These are phyloP conservation scores for Sebastes hubbsi DNA, from an alignment of 2,797 vertebrate genomes.

Conservation along the genomic window DNA sequence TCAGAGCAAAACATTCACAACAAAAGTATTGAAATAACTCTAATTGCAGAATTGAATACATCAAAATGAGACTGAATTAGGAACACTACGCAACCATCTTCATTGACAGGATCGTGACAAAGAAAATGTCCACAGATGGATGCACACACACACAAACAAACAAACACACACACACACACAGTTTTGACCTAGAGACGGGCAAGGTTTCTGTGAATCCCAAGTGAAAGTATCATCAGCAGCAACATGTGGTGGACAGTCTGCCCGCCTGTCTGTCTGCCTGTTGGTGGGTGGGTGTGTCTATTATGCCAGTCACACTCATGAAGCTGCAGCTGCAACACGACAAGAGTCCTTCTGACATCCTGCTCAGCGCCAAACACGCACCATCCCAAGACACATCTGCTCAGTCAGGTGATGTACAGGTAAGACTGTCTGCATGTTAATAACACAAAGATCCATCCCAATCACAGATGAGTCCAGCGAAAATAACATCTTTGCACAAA, in stretches of 20 bases:
- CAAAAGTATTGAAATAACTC: background rate
- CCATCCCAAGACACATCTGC: background rate
- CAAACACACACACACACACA: background rate
- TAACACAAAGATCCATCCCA: background rate
- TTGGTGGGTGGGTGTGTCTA: slow-evolving; percentile 70
- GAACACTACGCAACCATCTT: background rate
- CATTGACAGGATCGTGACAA: background rate
- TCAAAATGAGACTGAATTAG: background rate
- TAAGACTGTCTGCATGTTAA: background rate
- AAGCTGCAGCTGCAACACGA: slow-evolving; percentile 42
- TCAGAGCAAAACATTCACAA: slow-evolving; percentile 20
- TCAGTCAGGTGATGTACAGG: background rate
- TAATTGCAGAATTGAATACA: background rate
- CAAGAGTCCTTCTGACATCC: slow-evolving; percentile 25
- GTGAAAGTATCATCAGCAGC: slow-evolving; percentile 21
- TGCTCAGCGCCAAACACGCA: slow-evolving; percentile 1
- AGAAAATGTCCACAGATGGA: background rate
- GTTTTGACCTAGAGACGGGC: slow-evolving; percentile 7
- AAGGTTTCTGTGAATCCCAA: slow-evolving; percentile 24
- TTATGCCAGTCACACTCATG: slow-evolving; percentile 43
- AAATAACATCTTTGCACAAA: background rate
- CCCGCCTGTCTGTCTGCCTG: slow-evolving; percentile 13
- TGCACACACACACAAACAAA: background rate
- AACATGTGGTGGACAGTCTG: slow-evolving; percentile 60
- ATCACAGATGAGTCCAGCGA: background rate